These are phyloP conservation scores for Caranx melampygus DNA, from an alignment of 2,113 vertebrate genomes.

Conservation along the genomic window DNA sequence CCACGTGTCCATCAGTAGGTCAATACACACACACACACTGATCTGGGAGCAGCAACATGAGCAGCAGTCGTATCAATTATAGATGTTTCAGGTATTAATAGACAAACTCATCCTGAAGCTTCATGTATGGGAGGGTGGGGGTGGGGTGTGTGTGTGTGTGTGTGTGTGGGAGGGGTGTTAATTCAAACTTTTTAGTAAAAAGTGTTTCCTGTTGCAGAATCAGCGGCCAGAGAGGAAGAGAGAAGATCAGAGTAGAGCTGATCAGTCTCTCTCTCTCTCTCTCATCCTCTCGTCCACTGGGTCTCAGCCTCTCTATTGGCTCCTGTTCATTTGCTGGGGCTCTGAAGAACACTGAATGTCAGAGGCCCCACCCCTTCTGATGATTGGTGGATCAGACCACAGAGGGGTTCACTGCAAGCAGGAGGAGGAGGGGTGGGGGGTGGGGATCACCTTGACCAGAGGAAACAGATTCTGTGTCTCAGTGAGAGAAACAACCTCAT, in stretches of 20 bases:
- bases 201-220: no score
- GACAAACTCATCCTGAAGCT: slow-evolving; percentile 32
- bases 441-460: no score
- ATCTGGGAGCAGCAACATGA: slow-evolving; percentile 15
- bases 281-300: no score
- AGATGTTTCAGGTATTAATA: slow-evolving; percentile 53
- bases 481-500: no score
- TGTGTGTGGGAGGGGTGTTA: no score
- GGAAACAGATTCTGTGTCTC: no score
- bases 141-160: no score
- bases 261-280: background rate
- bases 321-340: slow-evolving; percentile 11
- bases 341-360: background rate
- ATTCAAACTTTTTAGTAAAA: no score
- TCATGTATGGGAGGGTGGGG: background rate
- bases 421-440: no score
- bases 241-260: no score
- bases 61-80: slow-evolving; percentile 43
- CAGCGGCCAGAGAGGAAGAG: no score
- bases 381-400: background rate
- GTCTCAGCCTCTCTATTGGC: background rate
- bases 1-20: no score
- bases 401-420: background rate
- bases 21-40: background rate
- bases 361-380: background rate